Percentiles rank a stretch among this genome's conserved stretches.
phyloP scores from a whole-genome alignment of 2,888 invertebrate species.

The Lomographa bimaculata region DNA sequence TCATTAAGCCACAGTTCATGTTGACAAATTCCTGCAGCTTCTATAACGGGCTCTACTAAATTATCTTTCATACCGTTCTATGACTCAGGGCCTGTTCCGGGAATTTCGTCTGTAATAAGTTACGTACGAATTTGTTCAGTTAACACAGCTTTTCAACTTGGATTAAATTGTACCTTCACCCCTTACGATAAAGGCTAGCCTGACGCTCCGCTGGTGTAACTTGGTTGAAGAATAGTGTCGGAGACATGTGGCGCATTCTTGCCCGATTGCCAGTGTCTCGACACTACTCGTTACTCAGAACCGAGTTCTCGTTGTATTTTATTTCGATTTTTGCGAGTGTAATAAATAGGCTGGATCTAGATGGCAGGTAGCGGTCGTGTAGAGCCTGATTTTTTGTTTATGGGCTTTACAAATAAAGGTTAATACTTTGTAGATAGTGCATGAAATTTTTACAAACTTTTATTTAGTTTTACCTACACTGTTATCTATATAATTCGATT shows the following conservation, averaged over 20 bases:
- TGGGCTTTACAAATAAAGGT: too few relatives aligned
- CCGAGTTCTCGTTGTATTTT: slow-evolving; percentile 20
- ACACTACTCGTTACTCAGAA: slow-evolving; percentile 36
- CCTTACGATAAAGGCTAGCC: slow-evolving; percentile 3
- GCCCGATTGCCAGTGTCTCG: slow-evolving; percentile 43
- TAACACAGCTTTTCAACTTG: slow-evolving; percentile 7
- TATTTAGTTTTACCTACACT: too few relatives aligned
- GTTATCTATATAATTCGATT: too few relatives aligned
- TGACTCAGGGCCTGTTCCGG: slow-evolving; percentile 61
- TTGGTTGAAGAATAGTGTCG: slow-evolving; percentile 20
- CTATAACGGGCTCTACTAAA: slow-evolving; percentile 60
- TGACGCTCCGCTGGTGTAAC: neutral
- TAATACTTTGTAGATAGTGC: too few relatives aligned
- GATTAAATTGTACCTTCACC: slow-evolving; percentile 10
- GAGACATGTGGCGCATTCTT: slow-evolving; percentile 45
- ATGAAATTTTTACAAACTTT: too few relatives aligned
- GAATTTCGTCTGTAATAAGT: slow-evolving; percentile 53
- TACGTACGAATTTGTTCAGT: slow-evolving; percentile 37
- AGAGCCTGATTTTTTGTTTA: neutral
- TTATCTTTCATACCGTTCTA: slow-evolving; percentile 56
- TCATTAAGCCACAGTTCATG: slow-evolving; percentile 33
- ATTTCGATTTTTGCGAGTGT: slow-evolving; percentile 29
- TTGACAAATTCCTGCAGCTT: slow-evolving; percentile 50
- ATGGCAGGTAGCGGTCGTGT: slow-evolving; percentile 10
- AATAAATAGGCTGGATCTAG: slow-evolving; percentile 15